Evolutionary conservation across 2,888 invertebrate genomes (phyloP), one percentile per base, ranked within the genome.

Genomic region (Sphinx pinastri): DNA sequence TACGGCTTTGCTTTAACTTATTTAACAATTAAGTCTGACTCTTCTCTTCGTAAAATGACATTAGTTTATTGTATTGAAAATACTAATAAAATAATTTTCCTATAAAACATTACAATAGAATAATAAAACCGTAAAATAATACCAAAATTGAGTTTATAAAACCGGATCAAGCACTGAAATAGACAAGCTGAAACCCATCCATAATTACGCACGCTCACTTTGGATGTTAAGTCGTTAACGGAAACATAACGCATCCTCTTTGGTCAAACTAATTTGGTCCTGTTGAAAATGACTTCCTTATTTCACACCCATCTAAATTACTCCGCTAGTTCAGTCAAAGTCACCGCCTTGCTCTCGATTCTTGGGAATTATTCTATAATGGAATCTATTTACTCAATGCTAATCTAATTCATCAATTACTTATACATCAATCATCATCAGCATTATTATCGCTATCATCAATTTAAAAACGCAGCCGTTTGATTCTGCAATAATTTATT

Each of bases 281-380:
- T 85, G 85, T 85, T 85, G 86, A 87, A 82, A 85, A 87, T 86
- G 82, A 79, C 84, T 87, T 88, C 85, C 87, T 85, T 79, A 78
- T 76, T 81, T 81, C 78, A 74, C 71, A 73, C 69, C 71, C 67
- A 76, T 76, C 71, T 63, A 75, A 76, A 71, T 72, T 68, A 67
- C 71, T 77, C 75, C 70, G 75, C 68, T 70, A 72, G 67, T 52
- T 68, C 59, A 67, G 51, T 58, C 67, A 69, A 69, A 60, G 69
- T 73, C 71, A 70, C 60, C 71, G 54, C 54, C 52, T 67, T 67
- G 67, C 54, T n/a, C 63, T 63, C 49, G 47, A 63, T 63, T 63
- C 19, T 19, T 25, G 7, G 49, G 19, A 49, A 16, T 49, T 49
- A 63, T 67, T n/a, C 52, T 31, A 54, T 25, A 38, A 51, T 25